These are phyloP conservation scores for Patagioenas fasciata DNA, from an alignment of 2,113 vertebrate species.

Conservation along the genomic window DNA sequence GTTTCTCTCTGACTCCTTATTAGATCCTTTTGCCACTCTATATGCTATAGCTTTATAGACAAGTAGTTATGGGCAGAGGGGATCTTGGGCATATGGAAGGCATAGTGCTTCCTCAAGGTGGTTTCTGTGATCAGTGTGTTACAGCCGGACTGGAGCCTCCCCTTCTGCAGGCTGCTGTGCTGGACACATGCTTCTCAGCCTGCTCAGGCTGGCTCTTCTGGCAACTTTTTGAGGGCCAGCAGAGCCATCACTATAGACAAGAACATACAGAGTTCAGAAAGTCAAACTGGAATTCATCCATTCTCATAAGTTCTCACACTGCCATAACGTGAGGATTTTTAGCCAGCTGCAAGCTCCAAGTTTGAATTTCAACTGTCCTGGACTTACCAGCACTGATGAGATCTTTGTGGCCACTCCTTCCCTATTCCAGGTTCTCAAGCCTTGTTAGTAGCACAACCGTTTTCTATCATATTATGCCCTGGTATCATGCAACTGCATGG, in stretches of 20 bases:
- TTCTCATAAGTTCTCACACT: neutral
- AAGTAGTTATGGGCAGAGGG: neutral
- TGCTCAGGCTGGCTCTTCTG: neutral
- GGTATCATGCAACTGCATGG: neutral
- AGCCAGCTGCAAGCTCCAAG: neutral
- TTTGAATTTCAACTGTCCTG: neutral
- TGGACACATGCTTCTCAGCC: neutral
- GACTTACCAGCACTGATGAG: neutral
- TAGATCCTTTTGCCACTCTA: neutral
- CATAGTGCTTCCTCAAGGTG: neutral
- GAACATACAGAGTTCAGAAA: neutral
- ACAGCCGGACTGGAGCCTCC: neutral
- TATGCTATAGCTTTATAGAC: neutral
- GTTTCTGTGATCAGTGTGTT: neutral
- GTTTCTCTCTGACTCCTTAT: neutral
- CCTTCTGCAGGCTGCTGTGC: neutral
- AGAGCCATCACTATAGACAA: neutral
- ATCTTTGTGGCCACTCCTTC: neutral
- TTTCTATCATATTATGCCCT: neutral
- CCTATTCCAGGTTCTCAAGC: neutral
- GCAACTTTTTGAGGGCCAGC: neutral
- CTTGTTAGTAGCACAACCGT: neutral
- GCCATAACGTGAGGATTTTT: neutral
- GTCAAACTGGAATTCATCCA: neutral
- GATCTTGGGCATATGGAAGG: rapidly evolving